Evolutionary conservation across 2,797 vertebrate species (phyloP).

Genomic region (Alcedo quadribrachys): DNA sequence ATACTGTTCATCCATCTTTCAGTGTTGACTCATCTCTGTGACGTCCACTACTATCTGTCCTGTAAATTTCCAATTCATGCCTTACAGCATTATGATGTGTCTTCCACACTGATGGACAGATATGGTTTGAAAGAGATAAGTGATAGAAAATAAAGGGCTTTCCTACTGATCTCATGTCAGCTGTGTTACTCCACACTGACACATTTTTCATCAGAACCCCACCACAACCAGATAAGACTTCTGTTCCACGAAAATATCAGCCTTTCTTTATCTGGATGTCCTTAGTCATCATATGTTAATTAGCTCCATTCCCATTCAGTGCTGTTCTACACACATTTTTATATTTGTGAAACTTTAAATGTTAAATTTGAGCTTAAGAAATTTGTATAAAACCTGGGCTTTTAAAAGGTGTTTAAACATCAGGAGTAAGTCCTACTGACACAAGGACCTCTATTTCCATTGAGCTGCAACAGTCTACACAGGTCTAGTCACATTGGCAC

Average conservation of each 20-base stretch:
- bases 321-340: not conserved
- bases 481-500: fast-evolving
- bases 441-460: not conserved
- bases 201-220: not conserved
- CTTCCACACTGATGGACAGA: not conserved
- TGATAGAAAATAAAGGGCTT: not conserved
- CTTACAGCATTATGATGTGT: not conserved
- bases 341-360: not conserved
- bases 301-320: not conserved
- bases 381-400: not conserved
- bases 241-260: not conserved
- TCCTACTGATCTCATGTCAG: not conserved
- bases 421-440: not conserved
- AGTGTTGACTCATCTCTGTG: slow-evolving; percentile 6
- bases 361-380: not conserved
- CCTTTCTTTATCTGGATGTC: not conserved
- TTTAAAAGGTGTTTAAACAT: not conserved
- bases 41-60: not conserved
- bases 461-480: not conserved
- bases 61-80: slow-evolving; percentile 6
- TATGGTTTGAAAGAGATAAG: not conserved
- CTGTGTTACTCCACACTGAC: not conserved
- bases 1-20: not conserved
- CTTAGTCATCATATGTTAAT: not conserved
- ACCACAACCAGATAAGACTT: not conserved